Evolutionary conservation across 35 echinoderm and acorn worm genomes (phyloP).

Genomic region (Ophiothrix spiculata): DNA sequence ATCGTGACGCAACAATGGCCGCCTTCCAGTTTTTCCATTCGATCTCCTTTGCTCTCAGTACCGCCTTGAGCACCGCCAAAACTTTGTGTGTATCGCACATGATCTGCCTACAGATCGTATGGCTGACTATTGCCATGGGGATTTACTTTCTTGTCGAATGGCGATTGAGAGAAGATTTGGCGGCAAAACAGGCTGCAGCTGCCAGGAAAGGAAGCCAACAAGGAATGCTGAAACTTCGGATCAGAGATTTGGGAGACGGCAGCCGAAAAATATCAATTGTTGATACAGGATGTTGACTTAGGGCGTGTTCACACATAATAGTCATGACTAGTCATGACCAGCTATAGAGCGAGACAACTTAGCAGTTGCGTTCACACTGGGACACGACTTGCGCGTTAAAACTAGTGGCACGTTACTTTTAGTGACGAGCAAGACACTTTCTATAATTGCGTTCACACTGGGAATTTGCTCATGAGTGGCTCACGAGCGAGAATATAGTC

Average conservation of each 20-base stretch:
- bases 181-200: not conserved
- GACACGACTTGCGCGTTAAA: too few species aligned
- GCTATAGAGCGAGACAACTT: too few species aligned
- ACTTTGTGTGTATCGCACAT: not conserved
- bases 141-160: not conserved
- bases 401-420: too few species aligned
- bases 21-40: not conserved
- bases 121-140: not conserved
- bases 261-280: not conserved
- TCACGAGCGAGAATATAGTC: too few species aligned
- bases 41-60: not conserved
- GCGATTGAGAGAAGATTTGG: not conserved
- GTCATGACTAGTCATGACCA: too few species aligned
- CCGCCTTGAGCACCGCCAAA: not conserved
- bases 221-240: not conserved
- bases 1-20: not conserved
- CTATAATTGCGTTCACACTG: too few species aligned
- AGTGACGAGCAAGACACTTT: too few species aligned
- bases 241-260: not conserved
- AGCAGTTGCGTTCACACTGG: too few species aligned
- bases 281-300: too few species aligned
- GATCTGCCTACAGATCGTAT: not conserved
- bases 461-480: too few species aligned
- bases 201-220: not conserved
- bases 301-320: too few species aligned